Evolutionary conservation across 2,797 vertebrate species (phyloP), one percentile per base, ranked within the genome.

Genomic region (Tinamus major): DNA sequence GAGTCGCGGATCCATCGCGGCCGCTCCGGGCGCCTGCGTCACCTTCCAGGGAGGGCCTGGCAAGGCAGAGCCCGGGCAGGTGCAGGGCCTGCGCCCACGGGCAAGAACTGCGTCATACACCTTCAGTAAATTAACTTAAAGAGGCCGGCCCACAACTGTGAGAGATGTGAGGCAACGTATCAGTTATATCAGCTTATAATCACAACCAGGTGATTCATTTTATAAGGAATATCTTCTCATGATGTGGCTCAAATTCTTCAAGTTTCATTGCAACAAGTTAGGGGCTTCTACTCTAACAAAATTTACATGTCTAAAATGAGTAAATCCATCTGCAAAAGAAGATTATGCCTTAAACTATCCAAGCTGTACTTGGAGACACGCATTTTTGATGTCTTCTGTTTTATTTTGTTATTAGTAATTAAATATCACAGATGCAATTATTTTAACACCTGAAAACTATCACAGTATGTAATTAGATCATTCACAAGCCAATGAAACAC

Each of bases 281-380:
- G 35, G 58, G 59, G 62, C 26, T 93, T 89, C 79, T 85, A 72
- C 64, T 95, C 53, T 27, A 76, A 68, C 46, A 31, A 76, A 67
- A 90, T 87, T 90, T 75, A 91, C 42, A 67, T 76, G 51, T 46
- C 44, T 74, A 81, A 93, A 96, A 93, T 74, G 37, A 92, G 86
- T 68, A 93, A 59, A 92, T 76, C 61, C 53, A 62, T 49, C 29
- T 42, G 27, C 64, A 76, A 3, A 78, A 89, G 84, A 21, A 78
- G 33, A 94, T 26, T 69, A 68, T 33, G 61, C 63, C 77, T 94
- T 74, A 93, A 91, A 64, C 37, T 8, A 85, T 17, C 24, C 64
- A 78, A 80, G n/a, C 6, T 49, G 68, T 10, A 67, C 91, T 33
- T 88, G 78, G 39, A 90, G 39, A 77, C 18, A 56, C 27, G 39